Percentiles rank a stretch among this genome's conserved stretches.
Evolutionary conservation across 2,888 invertebrate species (phyloP).

Genomic region (Onchidella celtica): DNA sequence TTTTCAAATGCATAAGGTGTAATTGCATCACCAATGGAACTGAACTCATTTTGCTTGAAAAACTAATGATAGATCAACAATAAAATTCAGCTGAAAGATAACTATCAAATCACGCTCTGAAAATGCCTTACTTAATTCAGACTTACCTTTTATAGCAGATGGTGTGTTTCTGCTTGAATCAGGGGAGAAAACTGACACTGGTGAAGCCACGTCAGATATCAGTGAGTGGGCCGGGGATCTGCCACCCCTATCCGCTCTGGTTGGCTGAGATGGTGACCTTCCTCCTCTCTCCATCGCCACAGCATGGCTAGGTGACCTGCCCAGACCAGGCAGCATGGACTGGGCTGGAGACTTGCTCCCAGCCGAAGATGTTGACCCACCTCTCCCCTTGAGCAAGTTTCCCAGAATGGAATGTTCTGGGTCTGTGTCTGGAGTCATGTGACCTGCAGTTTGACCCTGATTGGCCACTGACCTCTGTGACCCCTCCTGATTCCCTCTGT

Average conservation of each 20-base stretch:
- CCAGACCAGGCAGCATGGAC: not conserved
- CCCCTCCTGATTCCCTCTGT: not conserved
- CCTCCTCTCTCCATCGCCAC: slow-evolving; percentile 17
- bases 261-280: slow-evolving; percentile 15
- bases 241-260: slow-evolving; percentile 23
- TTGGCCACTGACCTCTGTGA: slow-evolving; percentile 32
- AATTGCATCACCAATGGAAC: too few relatives aligned
- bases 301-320: slow-evolving; percentile 15
- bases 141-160: slow-evolving; percentile 36
- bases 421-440: slow-evolving; percentile 32
- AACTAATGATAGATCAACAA: too few relatives aligned
- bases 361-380: slow-evolving; percentile 43
- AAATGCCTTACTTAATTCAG: too few relatives aligned
- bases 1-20: too few relatives aligned
- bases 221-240: slow-evolving; percentile 37
- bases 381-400: slow-evolving; percentile 48
- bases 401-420: slow-evolving; percentile 49
- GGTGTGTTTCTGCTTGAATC: slow-evolving; percentile 34
- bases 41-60: too few relatives aligned
- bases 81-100: too few relatives aligned
- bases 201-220: slow-evolving; percentile 40
- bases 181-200: slow-evolving; percentile 42
- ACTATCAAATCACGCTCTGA: too few relatives aligned
- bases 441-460: not conserved
- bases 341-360: slow-evolving; percentile 42